Evolutionary conservation across 1,140 invertebrate genomes (phyloP).

Genomic region (Aleiodes sp.): DNA sequence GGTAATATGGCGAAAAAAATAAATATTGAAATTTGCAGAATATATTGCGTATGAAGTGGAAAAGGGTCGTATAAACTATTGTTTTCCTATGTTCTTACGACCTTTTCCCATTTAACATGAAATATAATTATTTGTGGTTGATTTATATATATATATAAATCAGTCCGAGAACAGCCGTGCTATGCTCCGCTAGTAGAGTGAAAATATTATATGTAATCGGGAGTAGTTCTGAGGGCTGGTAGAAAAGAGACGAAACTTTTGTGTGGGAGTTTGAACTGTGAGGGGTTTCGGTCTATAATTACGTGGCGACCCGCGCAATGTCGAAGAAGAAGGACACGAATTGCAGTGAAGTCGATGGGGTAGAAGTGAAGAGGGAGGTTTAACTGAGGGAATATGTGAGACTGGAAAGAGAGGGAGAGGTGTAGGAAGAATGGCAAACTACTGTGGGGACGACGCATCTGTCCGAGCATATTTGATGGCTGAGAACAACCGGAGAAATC

Average conservation of each 20-base stretch:
- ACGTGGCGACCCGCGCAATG: constrained; percentile 43
- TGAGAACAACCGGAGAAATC: constrained; percentile 40
- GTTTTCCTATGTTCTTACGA: too few species aligned
- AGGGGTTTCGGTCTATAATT: constrained; percentile 52
- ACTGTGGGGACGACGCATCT: constrained; percentile 64
- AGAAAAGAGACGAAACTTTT: constrained; percentile 22
- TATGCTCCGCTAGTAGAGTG: too few species aligned
- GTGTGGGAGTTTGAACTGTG: constrained; percentile 28
- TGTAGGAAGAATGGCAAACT: constrained; percentile 61
- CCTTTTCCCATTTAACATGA: too few species aligned
- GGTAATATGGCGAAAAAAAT: neutral
- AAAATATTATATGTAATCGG: too few species aligned
- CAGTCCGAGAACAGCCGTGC: too few species aligned
- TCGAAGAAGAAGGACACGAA: constrained; percentile 33
- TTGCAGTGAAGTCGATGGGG: constrained; percentile 27
- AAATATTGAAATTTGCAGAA: neutral
- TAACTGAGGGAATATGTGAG: constrained; percentile 35
- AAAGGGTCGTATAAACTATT: too few species aligned
- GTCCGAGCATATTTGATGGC: constrained; percentile 64
- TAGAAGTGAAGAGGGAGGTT: constrained; percentile 28
- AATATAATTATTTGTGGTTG: too few species aligned
- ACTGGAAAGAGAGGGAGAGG: constrained; percentile 9
- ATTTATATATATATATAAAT: too few species aligned
- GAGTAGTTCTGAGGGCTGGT: too few species aligned
- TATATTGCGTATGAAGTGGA: neutral